Percentiles rank a stretch among this genome's conserved stretches.
phyloP scores from a whole-genome alignment of 2,113 vertebrate genomes.

The Sylvietta virens region DNA sequence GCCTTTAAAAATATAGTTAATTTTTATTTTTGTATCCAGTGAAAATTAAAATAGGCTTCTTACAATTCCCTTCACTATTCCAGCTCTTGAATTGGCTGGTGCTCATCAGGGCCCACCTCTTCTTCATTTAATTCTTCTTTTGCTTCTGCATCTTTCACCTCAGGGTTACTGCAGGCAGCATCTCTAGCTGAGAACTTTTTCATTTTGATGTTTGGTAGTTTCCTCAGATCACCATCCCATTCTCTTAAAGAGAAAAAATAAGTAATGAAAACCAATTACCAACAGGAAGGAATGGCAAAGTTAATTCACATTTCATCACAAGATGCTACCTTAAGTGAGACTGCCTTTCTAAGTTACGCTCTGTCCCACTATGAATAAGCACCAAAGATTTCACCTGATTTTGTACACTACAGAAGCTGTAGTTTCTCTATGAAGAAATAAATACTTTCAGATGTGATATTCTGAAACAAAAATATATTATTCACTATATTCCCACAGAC shows the following conservation, averaged over 20 bases:
- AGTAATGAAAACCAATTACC: neutral
- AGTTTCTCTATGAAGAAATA: neutral
- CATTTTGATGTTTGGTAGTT: slow-evolving; percentile 93
- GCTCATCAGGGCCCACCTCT: neutral
- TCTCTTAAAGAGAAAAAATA: slow-evolving; percentile 71
- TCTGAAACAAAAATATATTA: neutral
- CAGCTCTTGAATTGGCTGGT: slow-evolving; percentile 17
- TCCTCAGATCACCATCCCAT: slow-evolving; percentile 91
- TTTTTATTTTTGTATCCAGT: slow-evolving; percentile 19
- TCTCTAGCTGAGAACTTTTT: slow-evolving; percentile 80
- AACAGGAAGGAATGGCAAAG: neutral
- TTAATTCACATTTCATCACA: neutral
- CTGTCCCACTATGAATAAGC: neutral
- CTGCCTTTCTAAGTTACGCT: neutral
- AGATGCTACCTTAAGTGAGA: neutral
- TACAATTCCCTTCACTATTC: neutral
- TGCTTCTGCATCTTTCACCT: slow-evolving; percentile 33
- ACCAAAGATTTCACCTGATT: neutral
- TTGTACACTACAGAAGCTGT: neutral
- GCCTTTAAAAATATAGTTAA: neutral
- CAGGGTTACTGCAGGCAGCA: slow-evolving; percentile 37
- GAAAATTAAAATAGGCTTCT: neutral
- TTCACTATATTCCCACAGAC: neutral
- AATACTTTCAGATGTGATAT: neutral
- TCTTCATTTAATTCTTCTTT: slow-evolving; percentile 24